Conservation (phyloP, 2,888 invertebrate genomes). For the Boloria selene region DNA sequence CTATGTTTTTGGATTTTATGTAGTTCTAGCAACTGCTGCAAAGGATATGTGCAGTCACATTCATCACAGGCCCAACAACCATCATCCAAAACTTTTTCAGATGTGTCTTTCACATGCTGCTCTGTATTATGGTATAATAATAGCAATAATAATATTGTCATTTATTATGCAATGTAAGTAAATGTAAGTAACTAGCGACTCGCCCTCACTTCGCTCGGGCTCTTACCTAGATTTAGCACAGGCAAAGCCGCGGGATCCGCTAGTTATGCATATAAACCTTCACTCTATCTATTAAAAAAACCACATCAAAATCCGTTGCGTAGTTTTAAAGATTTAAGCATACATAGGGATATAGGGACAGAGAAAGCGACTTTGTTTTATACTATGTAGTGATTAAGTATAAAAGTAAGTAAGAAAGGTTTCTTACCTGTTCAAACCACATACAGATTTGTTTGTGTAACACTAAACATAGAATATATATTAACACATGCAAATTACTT, state of each 20-base stretch:
- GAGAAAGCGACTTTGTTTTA: no score
- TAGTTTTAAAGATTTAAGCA: no score
- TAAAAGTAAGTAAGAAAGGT: neutral
- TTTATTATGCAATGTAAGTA: no score
- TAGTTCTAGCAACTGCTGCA: constrained; percentile 85
- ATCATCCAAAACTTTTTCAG: constrained; percentile 37
- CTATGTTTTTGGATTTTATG: constrained; percentile 85
- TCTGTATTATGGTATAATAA: constrained; percentile 20
- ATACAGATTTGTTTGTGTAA: neutral
- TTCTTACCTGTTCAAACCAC: constrained; percentile 8
- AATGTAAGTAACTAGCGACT: no score
- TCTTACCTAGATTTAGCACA: no score
- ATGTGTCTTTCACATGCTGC: constrained; percentile 10
- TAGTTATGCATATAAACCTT: no score
- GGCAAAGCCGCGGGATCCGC: no score
- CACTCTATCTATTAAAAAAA: no score
- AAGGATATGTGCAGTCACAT: constrained; percentile 87
- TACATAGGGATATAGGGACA: no score
- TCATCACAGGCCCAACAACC: constrained; percentile 82
- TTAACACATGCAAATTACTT: constrained; percentile 13
- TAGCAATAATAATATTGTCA: constrained; percentile 3
- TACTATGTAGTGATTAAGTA: no score
- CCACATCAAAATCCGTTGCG: no score
- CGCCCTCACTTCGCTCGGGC: no score
- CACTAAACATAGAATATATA: neutral